Evolutionary conservation across 2,888 invertebrate species (phyloP).

Genomic region (Asteroscopus sphinx): DNA sequence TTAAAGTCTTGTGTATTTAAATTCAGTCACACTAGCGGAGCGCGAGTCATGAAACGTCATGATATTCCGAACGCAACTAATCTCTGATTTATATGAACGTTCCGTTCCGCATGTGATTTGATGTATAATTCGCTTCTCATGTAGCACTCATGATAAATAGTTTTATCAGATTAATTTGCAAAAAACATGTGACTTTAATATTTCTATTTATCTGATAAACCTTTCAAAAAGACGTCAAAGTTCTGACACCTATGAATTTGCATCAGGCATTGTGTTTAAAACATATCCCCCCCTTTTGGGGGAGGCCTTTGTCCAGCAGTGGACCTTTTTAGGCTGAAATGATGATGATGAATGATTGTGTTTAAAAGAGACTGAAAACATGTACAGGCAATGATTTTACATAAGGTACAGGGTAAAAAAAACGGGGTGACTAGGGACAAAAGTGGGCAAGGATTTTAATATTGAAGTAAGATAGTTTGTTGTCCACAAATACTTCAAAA

Average conservation of each 20-base stretch:
- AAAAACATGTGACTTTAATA: constrained; percentile 57
- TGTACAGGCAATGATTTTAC: no score
- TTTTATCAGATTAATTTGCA: constrained; percentile 61
- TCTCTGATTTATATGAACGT: constrained; percentile 64
- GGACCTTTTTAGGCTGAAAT: no score
- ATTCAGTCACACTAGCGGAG: constrained; percentile 28
- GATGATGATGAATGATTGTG: no score
- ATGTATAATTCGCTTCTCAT: constrained; percentile 55
- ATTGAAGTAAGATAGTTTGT: no score
- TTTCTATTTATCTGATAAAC: constrained; percentile 38
- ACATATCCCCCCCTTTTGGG: no score
- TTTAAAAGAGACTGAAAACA: background rate
- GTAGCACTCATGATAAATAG: constrained; percentile 46
- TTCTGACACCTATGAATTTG: constrained; percentile 15
- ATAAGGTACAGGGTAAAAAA: no score
- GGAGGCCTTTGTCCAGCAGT: no score
- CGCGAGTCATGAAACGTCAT: constrained; percentile 52
- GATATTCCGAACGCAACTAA: constrained; percentile 71
- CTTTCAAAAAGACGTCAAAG: constrained; percentile 28
- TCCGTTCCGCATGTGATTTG: constrained; percentile 70
- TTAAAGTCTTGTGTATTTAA: constrained; percentile 33
- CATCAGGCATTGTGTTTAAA: constrained; percentile 4
- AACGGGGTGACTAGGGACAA: no score
- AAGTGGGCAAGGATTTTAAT: no score
- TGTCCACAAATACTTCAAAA: no score